These are phyloP conservation scores for Cassiopea xamachana DNA, from an alignment of 30 jellyfish, hydroid and myxozoan genomes.

Conservation along the genomic window DNA sequence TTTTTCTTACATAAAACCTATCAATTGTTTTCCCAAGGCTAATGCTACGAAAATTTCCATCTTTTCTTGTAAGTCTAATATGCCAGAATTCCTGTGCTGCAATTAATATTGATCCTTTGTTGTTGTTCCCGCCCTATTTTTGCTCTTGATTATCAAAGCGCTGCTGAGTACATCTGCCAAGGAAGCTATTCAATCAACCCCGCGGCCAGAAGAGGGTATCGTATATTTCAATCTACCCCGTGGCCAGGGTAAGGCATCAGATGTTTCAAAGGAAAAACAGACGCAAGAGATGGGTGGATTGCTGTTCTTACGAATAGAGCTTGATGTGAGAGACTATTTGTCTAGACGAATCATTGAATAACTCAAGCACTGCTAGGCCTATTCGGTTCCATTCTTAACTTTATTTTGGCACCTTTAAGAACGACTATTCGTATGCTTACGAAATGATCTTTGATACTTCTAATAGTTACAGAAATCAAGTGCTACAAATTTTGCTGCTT, in stretches of 20 bases:
- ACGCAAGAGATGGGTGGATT: no score
- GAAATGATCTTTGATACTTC: not conserved
- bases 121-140: slow-evolving; percentile 39
- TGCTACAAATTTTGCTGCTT: not conserved
- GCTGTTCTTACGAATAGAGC: no score
- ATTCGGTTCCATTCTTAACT: no score
- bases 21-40: not conserved
- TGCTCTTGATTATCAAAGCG: slow-evolving; percentile 19
- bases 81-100: slow-evolving; percentile 31
- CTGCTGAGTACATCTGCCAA: slow-evolving; percentile 24
- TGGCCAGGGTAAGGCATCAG: no score
- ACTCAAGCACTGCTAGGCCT: no score
- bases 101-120: slow-evolving; percentile 38
- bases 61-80: slow-evolving; percentile 6
- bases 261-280: no score
- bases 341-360: no score
- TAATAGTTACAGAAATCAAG: not conserved
- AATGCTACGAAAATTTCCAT: not conserved
- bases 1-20: not conserved
- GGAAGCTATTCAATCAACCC: slow-evolving; percentile 27
- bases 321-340: no score
- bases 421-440: no score
- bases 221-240: no score
- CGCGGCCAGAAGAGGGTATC: not conserved
- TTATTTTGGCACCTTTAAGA: no score